Base-by-base conservation (phyloP, 2,113 vertebrate species). In the Mustela nigripes region DNA sequence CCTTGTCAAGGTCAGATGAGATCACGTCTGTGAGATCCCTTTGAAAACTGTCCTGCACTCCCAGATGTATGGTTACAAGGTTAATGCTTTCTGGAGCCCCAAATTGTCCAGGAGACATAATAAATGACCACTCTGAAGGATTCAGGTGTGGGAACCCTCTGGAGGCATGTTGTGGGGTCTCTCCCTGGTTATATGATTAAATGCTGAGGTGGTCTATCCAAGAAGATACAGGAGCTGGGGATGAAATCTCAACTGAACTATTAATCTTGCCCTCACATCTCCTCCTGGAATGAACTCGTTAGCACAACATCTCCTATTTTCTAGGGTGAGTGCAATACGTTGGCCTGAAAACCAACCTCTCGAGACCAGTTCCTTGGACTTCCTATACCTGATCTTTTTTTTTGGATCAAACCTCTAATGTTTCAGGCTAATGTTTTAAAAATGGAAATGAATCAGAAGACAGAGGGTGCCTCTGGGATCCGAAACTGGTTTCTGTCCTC, bases 401-500 rank as follows among this genome's bases (percentile, higher is more conserved):
- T 60, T 82, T 92, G 80, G 80, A 81, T 90, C 96, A 95, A 85
- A 74, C 50, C 69, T 95, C 83, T 97, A 76, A 71, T 39, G 26
- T 88, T 95, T 97, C 76, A 92, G 81, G 53, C 50, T 92, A 84
- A 84, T 48, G 42, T 88, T 96, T 97, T 97, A 97, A 98, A 98
- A 98, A 97, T 94, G 97, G 97, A 97, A 98, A 90, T 4, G 14
- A 84, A 63, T 95, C 58, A 63, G 84, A 92, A 80, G 90, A 60
- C 24, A 56, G 71, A 85, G 31, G 18, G 11, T 42, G 21, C 97
- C 90, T 92, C 60, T 88, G 97, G 96, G 97, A 88, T 28, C 56
- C 1, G 9, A 92, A 98, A 95, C 97, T 98, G 96, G 88, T 91
- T 98, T 97, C 83, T 96, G 98, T 56, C 97, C 97, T 98, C 97